Conservation (phyloP, 2,113 vertebrate genomes). For the Callithrix jacchus region DNA sequence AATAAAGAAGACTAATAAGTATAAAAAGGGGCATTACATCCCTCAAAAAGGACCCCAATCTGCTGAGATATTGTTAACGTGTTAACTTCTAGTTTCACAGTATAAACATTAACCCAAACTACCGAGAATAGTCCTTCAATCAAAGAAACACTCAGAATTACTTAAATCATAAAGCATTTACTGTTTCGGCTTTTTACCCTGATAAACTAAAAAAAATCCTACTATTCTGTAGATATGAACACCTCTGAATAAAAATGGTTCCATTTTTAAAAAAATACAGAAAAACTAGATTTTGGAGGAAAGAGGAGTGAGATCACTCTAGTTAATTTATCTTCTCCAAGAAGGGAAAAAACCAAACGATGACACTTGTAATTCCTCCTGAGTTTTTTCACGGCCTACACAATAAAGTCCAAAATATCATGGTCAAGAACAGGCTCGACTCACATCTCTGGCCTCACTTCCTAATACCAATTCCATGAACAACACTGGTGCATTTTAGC, state of each 20-base stretch:
- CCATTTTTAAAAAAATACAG: background rate
- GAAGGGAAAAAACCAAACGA: background rate
- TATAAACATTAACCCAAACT: background rate
- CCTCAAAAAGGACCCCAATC: background rate
- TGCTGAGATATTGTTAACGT: background rate
- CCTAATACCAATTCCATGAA: background rate
- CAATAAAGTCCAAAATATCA: background rate
- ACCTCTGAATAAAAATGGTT: background rate
- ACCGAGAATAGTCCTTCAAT: background rate
- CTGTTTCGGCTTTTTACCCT: background rate
- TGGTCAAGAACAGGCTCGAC: background rate
- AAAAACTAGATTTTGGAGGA: background rate
- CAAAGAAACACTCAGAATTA: background rate
- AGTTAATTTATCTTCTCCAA: background rate
- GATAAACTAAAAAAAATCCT: background rate
- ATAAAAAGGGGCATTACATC: background rate
- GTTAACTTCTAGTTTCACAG: background rate
- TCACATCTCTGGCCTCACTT: background rate
- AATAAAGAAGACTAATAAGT: background rate
- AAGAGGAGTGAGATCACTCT: background rate
- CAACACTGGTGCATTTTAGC: background rate
- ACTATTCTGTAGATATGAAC: background rate
- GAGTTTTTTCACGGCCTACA: background rate
- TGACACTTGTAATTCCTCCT: background rate
- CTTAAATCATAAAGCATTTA: conserved; percentile 6